phyloP scores from a whole-genome alignment of 1,140 invertebrate species.

The Popillia japonica region DNA sequence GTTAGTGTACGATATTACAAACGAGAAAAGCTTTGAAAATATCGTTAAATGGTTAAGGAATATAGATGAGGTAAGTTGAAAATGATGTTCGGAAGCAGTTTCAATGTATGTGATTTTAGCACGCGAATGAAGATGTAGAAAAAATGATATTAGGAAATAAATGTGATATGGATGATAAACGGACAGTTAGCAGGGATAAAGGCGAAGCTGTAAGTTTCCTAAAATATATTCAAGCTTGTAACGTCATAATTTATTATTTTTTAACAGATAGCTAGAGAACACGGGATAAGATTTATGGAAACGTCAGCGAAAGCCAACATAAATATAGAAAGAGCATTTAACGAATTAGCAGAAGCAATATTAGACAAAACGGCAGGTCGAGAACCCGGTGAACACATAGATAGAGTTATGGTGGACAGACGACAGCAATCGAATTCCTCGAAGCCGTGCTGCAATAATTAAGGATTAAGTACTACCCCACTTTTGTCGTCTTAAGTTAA shows the following conservation, averaged over 20 bases:
- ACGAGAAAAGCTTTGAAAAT: constrained; percentile 98
- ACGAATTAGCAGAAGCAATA: constrained; percentile 96
- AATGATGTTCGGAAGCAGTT: background rate
- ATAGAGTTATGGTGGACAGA: constrained; percentile 72
- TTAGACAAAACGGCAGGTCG: constrained; percentile 82
- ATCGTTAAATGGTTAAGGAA: constrained; percentile 98
- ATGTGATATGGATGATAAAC: constrained; percentile 98
- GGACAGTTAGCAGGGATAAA: constrained; percentile 88
- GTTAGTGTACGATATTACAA: constrained; percentile 98
- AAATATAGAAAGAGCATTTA: constrained; percentile 97
- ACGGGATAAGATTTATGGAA: constrained; percentile 98
- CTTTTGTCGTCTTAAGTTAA: constrained; percentile 6
- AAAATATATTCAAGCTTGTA: background rate
- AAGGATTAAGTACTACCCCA: constrained; percentile 33
- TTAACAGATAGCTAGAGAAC: constrained; percentile 91
- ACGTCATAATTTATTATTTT: too few relatives aligned
- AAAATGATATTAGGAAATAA: constrained; percentile 99
- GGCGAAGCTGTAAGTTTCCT: constrained; percentile 80
- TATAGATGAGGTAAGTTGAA: constrained; percentile 84
- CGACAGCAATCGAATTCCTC: constrained; percentile 62
- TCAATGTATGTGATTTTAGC: constrained; percentile 66
- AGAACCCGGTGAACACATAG: constrained; percentile 72
- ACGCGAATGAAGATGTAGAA: constrained; percentile 99
- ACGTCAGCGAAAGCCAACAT: constrained; percentile 98
- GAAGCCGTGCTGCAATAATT: constrained; percentile 56